Evolutionary conservation across 1,140 invertebrate genomes (phyloP).

Genomic region (Drosophila baimaii): DNA sequence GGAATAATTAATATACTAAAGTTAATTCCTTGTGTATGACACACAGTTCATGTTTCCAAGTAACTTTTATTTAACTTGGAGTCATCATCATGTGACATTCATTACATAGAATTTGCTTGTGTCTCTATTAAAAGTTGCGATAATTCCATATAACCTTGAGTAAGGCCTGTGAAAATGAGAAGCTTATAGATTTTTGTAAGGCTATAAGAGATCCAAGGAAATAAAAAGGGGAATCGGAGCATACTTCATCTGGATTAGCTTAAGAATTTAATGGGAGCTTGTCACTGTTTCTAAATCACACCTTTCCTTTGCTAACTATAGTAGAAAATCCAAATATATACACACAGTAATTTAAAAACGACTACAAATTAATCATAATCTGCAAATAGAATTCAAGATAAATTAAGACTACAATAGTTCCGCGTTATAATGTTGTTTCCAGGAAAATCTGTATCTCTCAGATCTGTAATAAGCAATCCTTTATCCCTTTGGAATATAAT

Average conservation of each 20-base stretch:
- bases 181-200: background rate
- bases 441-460: too few relatives aligned
- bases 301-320: too few relatives aligned
- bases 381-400: background rate
- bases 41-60: background rate
- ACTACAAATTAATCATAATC: background rate
- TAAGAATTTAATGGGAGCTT: background rate
- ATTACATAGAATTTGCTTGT: background rate
- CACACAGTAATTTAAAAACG: background rate
- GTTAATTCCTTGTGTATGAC: slow-evolving; percentile 8
- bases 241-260: background rate
- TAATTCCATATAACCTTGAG: background rate
- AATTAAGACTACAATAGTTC: background rate
- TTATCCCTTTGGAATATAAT: background rate
- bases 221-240: too few relatives aligned
- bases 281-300: too few relatives aligned
- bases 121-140: background rate
- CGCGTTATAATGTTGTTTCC: too few relatives aligned
- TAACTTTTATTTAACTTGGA: background rate
- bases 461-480: background rate
- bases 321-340: background rate
- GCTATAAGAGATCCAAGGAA: background rate
- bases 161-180: background rate
- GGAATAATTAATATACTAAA: slow-evolving; percentile 5
- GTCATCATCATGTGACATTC: background rate